A percentile compares a stretch with the other conserved stretches of the same genome.
These are phyloP conservation scores for Tetramorium alpestre DNA, from an alignment of 1,140 invertebrate species.

Conservation along the genomic window DNA sequence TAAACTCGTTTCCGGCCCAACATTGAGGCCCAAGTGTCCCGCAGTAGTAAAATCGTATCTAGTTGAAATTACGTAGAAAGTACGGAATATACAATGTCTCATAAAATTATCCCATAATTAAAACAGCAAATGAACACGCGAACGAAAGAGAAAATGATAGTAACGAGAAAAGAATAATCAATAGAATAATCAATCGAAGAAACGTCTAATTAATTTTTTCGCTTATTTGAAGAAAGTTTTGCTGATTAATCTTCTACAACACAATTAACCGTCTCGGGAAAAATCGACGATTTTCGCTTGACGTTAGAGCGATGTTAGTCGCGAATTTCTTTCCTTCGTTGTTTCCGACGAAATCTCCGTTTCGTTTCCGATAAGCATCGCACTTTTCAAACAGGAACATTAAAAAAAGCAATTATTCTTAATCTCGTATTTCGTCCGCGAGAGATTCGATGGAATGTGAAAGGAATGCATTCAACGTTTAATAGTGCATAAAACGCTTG, in stretches of 20 bases:
- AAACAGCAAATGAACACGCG: background rate
- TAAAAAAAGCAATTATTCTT: background rate
- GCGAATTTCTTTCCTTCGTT: background rate
- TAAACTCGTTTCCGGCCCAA: background rate
- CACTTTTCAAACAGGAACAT: background rate
- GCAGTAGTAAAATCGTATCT: constrained; percentile 18
- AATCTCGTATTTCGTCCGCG: constrained; percentile 5
- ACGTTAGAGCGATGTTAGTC: no score
- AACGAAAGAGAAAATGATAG: background rate
- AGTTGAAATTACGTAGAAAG: background rate
- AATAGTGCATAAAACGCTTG: constrained; percentile 42
- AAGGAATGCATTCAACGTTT: constrained; percentile 33
- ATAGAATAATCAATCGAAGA: no score
- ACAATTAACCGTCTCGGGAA: background rate
- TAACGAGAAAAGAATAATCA: background rate
- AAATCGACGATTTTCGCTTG: background rate
- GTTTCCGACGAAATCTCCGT: background rate
- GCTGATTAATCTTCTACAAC: background rate
- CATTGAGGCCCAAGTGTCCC: background rate
- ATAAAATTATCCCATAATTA: constrained; percentile 6
- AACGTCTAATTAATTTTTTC: background rate
- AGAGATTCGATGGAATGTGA: constrained; percentile 14
- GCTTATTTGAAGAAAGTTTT: background rate
- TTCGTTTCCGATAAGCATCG: constrained; percentile 2
- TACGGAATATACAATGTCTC: background rate